Percentiles rank a stretch among this genome's conserved stretches.
phyloP scores from a whole-genome alignment of 2,888 invertebrate genomes.

The Rhagonycha fulva region DNA sequence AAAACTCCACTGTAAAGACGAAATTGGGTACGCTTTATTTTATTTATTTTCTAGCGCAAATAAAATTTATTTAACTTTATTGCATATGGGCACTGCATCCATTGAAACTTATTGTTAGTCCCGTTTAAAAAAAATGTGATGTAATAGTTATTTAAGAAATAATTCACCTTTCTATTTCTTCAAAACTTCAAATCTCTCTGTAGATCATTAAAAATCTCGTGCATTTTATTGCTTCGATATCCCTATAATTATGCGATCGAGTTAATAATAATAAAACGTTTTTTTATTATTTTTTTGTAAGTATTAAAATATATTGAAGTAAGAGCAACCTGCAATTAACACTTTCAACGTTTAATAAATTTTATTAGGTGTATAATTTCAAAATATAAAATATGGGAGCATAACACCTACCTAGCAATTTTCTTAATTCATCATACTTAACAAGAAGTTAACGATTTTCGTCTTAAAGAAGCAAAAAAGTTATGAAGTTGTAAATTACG shows the following conservation, averaged over 20 bases:
- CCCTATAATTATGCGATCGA: background rate
- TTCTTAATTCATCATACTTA: background rate
- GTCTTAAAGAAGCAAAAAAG: background rate
- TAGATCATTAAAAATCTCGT: background rate
- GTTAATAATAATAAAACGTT: constrained; percentile 1
- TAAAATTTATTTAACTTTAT: background rate
- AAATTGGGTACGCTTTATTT: background rate
- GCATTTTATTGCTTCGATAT: background rate
- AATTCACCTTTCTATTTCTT: background rate
- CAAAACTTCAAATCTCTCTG: background rate
- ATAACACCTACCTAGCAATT: constrained; percentile 10
- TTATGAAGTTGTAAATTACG: background rate
- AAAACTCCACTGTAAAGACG: background rate
- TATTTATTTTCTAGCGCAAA: background rate
- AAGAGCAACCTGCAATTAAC: constrained; percentile 22
- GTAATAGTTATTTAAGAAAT: background rate
- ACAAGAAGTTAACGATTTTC: background rate
- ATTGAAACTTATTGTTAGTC: background rate
- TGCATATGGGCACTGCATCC: background rate
- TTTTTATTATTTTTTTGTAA: background rate
- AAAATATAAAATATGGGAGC: background rate
- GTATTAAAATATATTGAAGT: constrained; percentile 20
- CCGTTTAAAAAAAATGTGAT: background rate
- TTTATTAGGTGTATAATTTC: constrained; percentile 5
- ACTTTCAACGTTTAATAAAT: constrained; percentile 27